Base-by-base conservation (phyloP, 2,888 invertebrate species). In the Venustoraphidia nigricollis region DNA sequence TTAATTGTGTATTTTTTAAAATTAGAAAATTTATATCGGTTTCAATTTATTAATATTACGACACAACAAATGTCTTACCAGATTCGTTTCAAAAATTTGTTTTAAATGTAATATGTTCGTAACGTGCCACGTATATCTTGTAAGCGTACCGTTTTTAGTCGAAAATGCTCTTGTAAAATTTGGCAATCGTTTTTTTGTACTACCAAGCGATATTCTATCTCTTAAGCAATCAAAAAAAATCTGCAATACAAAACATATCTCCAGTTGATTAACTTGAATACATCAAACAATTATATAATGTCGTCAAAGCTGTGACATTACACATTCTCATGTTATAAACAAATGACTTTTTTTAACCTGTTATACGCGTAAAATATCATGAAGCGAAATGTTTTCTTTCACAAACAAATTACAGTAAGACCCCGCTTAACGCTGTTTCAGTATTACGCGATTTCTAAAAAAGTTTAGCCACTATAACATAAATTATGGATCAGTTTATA, bases 111-210 rank as follows among this genome's bases (percentile, higher is more conserved):
- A 60, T 17, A 82, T 73, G 59, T 79, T 82, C 17, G 77, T 79
- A 45, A 87, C 80, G 54, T 79, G 76, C 81, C 83, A 85, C 0
- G 76, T 76, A 58, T 81, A 81, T 59, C 79, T 81, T 1, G 76
- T 78, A 51, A 80, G 79, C 10, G 76, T 79, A 37, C 81, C 81
- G 56, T 79, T 77, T 50, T 70, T 71, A 41, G 76, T 61, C 1
- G 72, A 66, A 53, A 83, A 73, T 1, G 75, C 72, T 2, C 73
- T 71, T 0, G 78, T 79, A 37, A 71, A 71, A 60, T 81, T 80
- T 6, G 83, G 79, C 34, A 83, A 65, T 4, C 81, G 70, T 58
- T 76, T 75, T 60, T 81, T 79, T 55, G 70, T 72, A 41, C 73
- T 67, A 13, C 77, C 76, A 42, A 70, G 67, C 2, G 81, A 79